Base-by-base conservation (phyloP, 2,113 vertebrate species). In the Aix galericulata region DNA sequence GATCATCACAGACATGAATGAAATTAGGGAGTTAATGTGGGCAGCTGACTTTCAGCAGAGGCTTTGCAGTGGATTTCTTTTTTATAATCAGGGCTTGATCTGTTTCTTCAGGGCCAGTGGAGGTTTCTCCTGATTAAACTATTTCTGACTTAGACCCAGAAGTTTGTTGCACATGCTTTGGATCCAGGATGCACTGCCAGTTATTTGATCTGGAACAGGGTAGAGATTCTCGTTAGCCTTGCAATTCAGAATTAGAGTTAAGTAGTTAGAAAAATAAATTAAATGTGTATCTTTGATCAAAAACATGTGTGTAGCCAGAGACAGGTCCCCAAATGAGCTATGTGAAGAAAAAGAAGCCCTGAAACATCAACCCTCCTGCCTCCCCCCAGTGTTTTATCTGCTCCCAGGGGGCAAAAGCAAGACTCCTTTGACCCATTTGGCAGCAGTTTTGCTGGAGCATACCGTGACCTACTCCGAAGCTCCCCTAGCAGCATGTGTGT, bases 331-430 rank as follows among this genome's bases (percentile, higher is more conserved):
- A 25, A 77, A 17, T 50, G 38, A 63, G 17, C 18, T 77, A 38
- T 68, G 38, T 46, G 64, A 59, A 44, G 44, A 64, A 62, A 60
- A 23, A 55, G 59, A 56, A 84, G 56, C 40, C 32, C 63, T 3
- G 6, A 32, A 79, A 34, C 31, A 3, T 2, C 58, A 55, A 6
- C 29, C 25, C 25, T 8, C 13, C 62, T n/a, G 11, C 23, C 9
- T 34, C 9, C 31, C 8, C 5, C 0, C 11, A 38, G 31, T 31
- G 34, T 34, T 64, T 69, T 22, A 31, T 15, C 9, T 44, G 25
- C n/a, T 69, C 36, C 17, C 60, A 8, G 5, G 13, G 26, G 21
- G 48, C 52, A 25, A 69, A 42, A 62, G 17, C 64, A 58, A 38
- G 52, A 38, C 36, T 63, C 27, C 42, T 32, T 56, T 64, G 34